Base-by-base conservation (phyloP, 2,888 invertebrate genomes). In the Athalia rosae region DNA sequence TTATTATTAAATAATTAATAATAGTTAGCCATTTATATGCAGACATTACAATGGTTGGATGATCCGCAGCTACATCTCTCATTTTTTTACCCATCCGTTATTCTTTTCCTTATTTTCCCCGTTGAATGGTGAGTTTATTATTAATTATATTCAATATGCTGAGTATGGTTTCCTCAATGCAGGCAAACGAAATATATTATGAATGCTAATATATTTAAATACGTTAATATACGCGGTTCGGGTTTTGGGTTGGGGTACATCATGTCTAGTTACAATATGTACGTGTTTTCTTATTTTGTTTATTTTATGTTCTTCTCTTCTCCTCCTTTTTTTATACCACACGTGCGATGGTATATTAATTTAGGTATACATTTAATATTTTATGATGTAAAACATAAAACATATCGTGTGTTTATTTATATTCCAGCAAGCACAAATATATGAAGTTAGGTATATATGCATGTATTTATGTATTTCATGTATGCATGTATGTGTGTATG, bases 401-500 rank as follows among this genome's bases (percentile, higher is more conserved):
- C 43, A 48, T 48, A 66, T 66, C 9, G 8, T 50, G 11, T 50
- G 13, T 66, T 13, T 48, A 45, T 66, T 9, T 41, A 6, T 5
- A 9, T 45, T 61, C 28, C 28, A 15, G 9, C 15, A 15, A 61
- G 8, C 8, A 61, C 11, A 61, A 61, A 11, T 11, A 63, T 63
- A 63, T 9, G 8, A 15, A 6, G 13, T 58, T 15, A 11, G 62
- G 48, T 45, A 13, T 66, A 4, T 66, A 15, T 62, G 9, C 11
- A 13, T 66, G n/a, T 66, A 80, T 80, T 85, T 86, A 85, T 83
- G 83, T 82, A 83, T 85, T 86, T 84, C 85, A 86, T 86, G 86
- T 87, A 87, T 87, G 87, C 86, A 87, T 86, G 82, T 83, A 81
- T 82, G 83, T 84, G 83, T 85, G 83, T 84, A 85, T 83, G 82